Evolutionary conservation across 2,797 vertebrate species (phyloP).

Genomic region (Microctenopoma stevenorrisi): DNA sequence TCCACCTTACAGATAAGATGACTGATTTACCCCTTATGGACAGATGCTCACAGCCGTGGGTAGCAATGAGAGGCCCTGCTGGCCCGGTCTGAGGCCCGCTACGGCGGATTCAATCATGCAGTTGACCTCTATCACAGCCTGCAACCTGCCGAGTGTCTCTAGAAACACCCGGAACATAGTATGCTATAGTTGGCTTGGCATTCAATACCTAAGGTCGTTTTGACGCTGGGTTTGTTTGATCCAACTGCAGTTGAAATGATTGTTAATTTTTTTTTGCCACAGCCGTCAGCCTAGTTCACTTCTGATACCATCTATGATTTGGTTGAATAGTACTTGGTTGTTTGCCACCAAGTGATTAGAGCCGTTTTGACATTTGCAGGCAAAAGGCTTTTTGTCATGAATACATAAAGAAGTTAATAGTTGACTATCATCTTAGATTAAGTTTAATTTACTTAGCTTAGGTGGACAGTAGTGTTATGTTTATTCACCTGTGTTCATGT

Average conservation of each 20-base stretch:
- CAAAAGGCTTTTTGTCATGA: too few relatives aligned
- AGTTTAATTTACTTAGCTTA: too few relatives aligned
- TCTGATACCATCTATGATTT: conserved; percentile 1
- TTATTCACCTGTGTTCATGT: too few relatives aligned
- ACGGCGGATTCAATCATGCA: conserved; percentile 63
- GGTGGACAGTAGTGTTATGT: too few relatives aligned
- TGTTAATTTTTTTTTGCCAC: neutral
- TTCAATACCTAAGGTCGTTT: conserved; percentile 32
- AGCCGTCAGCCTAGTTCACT: conserved; percentile 5
- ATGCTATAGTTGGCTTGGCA: conserved; percentile 17
- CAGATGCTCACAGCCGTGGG: conserved; percentile 68
- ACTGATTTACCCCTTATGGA: conserved; percentile 65
- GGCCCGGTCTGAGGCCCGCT: conserved; percentile 51
- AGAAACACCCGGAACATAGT: conserved; percentile 39
- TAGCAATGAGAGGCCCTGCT: conserved; percentile 59
- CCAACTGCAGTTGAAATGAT: conserved; percentile 20
- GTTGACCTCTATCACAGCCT: conserved; percentile 64
- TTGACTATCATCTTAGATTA: too few relatives aligned
- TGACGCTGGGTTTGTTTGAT: conserved; percentile 19
- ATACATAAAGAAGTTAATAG: too few relatives aligned
- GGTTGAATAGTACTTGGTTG: neutral
- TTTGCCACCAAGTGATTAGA: neutral
- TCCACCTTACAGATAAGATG: conserved; percentile 48
- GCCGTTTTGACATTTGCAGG: conserved; percentile 1
- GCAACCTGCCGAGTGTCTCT: conserved; percentile 45